Evolutionary conservation across 2,888 invertebrate species (phyloP).

Genomic region (Molanna angustata): DNA sequence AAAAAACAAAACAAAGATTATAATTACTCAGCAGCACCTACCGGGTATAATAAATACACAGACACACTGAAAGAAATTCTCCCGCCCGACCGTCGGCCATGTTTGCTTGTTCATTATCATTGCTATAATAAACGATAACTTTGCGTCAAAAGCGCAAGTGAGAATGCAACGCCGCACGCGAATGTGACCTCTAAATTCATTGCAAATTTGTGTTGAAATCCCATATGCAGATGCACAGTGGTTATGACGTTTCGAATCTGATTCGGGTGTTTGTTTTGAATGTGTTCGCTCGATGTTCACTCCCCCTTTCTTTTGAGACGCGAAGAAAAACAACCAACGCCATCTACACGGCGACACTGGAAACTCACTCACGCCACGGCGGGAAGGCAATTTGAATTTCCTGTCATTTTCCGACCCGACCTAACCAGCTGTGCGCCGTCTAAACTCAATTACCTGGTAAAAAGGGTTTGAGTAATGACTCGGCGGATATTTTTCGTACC

Average conservation of each 20-base stretch:
- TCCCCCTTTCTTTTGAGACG: slow-evolving; percentile 17
- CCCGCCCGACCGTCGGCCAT: no score
- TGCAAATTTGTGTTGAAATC: no score
- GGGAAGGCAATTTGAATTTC: slow-evolving; percentile 1
- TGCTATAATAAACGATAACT: slow-evolving; percentile 6
- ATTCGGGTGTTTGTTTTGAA: no score
- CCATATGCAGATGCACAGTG: no score
- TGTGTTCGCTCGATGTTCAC: no score
- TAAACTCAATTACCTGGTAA: not conserved
- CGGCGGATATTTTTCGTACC: no score
- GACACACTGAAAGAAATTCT: slow-evolving; percentile 6
- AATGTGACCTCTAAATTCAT: no score
- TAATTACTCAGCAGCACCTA: slow-evolving; percentile 19
- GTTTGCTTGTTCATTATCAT: slow-evolving; percentile 13
- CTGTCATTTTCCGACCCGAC: not conserved
- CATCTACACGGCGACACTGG: slow-evolving; percentile 19
- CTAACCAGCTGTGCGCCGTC: not conserved
- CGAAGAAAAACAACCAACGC: slow-evolving; percentile 22
- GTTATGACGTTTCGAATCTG: no score
- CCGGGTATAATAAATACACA: no score
- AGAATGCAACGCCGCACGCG: no score
- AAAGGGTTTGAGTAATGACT: not conserved
- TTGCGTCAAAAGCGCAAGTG: not conserved
- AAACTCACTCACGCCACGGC: slow-evolving; percentile 11
- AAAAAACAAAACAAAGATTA: slow-evolving; percentile 25